Evolutionary conservation across 2,888 invertebrate species (phyloP), one percentile per base, ranked within the genome.

Genomic region (Idaea biselata): DNA sequence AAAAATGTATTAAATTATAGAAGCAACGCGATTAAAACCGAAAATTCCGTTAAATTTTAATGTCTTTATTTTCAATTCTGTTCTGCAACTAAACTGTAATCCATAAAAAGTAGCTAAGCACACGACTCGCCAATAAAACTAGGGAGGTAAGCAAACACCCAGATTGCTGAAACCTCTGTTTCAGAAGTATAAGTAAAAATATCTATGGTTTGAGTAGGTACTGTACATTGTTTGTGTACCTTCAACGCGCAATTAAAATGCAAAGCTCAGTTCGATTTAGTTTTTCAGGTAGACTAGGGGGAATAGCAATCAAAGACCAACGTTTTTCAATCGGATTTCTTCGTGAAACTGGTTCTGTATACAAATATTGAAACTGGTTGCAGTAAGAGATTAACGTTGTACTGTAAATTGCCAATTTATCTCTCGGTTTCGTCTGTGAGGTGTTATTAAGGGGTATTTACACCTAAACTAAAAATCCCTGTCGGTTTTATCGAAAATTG

Each of bases 211-310:
- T 44, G 44, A 14, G 44, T 44, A 44, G 3, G 44, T 44, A 44
- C 1, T 25, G 3, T 25, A 25, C 25, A 25, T 68, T 69, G 63
- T 72, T 76, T 73, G 67, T 63, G 66, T 76, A 75, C 71, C 74
- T 80, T 76, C 69, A 74, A 64, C 67, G 63, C 68, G 74, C 78
- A 77, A 81, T 82, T 82, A 80, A 76, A 80, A 81, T 82, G 79
- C 82, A 83, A 76, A 75, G 78, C 74, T 69, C 65, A 61, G 70
- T 66, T 73, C 72, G 72, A 76, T 76, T 76, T 72, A 73, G 71
- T 66, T 67, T 77, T 77, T 77, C 69, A 68, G 73, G 67, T 75
- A 73, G 72, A 62, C 62, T 66, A 54, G 61, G 57, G 76, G 70
- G 74, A 80, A 80, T 77, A 74, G 75, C 75, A 77, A 73, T 74